A percentile compares a stretch with the other conserved stretches of the same genome.
These are phyloP conservation scores for Ophion ventricosus DNA, from an alignment of 2,888 invertebrate species.

Conservation along the genomic window DNA sequence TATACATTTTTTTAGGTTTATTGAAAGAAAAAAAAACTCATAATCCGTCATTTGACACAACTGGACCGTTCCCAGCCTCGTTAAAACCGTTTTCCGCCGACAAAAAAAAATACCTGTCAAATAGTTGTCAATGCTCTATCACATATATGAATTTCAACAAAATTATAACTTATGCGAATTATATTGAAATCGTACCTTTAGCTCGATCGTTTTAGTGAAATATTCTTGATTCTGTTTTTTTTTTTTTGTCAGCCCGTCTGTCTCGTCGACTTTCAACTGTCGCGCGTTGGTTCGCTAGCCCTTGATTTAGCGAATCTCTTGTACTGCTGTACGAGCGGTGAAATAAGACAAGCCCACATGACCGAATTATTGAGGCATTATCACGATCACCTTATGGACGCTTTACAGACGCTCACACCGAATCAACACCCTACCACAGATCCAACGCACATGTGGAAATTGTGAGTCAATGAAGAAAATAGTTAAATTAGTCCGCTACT, in stretches of 20 bases:
- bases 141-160: too few relatives aligned
- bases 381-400: conserved; percentile 85
- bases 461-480: conserved; percentile 83
- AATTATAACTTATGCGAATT: background rate
- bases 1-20: too few relatives aligned
- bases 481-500: background rate
- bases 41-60: too few relatives aligned
- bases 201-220: background rate
- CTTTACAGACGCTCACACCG: conserved; percentile 85
- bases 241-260: conserved; percentile 85
- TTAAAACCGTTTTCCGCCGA: too few relatives aligned
- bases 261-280: conserved; percentile 89
- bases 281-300: conserved; percentile 88
- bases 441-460: conserved; percentile 84
- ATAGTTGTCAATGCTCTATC: too few relatives aligned
- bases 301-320: conserved; percentile 88
- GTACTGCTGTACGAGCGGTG: conserved; percentile 87
- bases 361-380: conserved; percentile 86
- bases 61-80: too few relatives aligned
- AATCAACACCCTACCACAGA: conserved; percentile 82
- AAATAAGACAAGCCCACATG: conserved; percentile 86
- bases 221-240: background rate
- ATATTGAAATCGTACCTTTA: too few relatives aligned
- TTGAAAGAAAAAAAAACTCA: too few relatives aligned
- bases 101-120: too few relatives aligned